phyloP scores from a whole-genome alignment of 1,140 invertebrate species.

The Dinoponera quadriceps region DNA sequence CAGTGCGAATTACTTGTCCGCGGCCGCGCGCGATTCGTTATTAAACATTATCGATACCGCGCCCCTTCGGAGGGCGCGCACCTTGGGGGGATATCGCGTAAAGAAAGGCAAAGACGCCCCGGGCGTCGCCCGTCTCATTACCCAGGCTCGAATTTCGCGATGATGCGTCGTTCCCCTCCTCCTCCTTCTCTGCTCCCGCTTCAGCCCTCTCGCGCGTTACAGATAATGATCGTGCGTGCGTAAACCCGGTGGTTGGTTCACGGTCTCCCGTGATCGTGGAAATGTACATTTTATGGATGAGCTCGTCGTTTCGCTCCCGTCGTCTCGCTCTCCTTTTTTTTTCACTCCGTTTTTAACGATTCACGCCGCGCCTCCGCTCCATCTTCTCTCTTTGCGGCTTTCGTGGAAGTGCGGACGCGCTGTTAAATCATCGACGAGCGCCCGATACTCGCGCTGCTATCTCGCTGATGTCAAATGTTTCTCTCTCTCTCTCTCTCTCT shows the following conservation, averaged over 20 bases:
- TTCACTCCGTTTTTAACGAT: background rate
- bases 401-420: too few species aligned
- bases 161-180: background rate
- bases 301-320: background rate
- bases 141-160: conserved; percentile 9
- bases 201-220: background rate
- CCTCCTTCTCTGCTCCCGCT: background rate
- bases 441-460: too few species aligned
- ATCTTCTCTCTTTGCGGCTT: too few species aligned
- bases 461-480: background rate
- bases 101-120: conserved; percentile 19
- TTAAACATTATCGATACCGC: conserved; percentile 63
- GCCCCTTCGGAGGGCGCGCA: background rate
- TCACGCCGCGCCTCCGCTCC: too few species aligned
- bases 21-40: conserved; percentile 39
- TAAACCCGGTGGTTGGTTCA: conserved; percentile 4
- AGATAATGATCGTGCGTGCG: conserved; percentile 3
- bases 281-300: conserved; percentile 21
- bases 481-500: background rate
- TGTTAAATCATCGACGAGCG: too few species aligned
- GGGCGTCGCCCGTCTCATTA: conserved; percentile 34
- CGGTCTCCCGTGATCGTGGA: conserved; percentile 1
- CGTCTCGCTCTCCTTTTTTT: background rate
- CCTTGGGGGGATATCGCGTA: conserved; percentile 1
- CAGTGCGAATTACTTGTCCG: conserved; percentile 56